Evolutionary conservation across 2,888 invertebrate genomes (phyloP), one percentile per base, ranked within the genome.

Genomic region (Eupithecia exiguata): DNA sequence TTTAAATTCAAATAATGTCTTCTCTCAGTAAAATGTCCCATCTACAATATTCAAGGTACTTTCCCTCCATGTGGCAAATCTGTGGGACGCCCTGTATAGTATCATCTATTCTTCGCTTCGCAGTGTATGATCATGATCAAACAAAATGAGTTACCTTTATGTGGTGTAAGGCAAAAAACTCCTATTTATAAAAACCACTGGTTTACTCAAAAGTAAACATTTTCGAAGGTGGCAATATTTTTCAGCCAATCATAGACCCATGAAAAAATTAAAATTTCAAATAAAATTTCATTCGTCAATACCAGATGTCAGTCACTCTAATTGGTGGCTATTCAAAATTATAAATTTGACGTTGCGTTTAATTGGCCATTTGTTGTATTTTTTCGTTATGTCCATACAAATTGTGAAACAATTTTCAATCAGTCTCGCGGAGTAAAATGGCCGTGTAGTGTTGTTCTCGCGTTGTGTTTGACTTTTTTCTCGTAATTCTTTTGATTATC

Each of bases 381-480:
- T 68, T 72, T 74, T 74, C 66, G 49, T 58, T 73, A 66, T 16
- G 12, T 65, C 35, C 79, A 78, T 79, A n/a, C 38, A 65, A 65
- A n/a, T 38, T 35, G 0, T 21, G 63, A 36, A 65, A n/a, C 63
- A 36, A 65, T 36, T 65, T 65, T 80, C 68, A 68, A 46, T 84
- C 82, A 87, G 86, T 89, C 91, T 92, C 93, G 93, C 93, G 92
- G 92, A 93, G 87, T 91, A 94, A 94, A 93, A 94, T 94, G 94
- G 94, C 93, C 88, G 93, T 89, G 38, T 66, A 89, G 84, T 90
- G 90, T 90, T 92, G 92, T 88, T 86, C 87, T 86, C 86, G 81
- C 86, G 88, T 84, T 86, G 86, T 88, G 85, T 84, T 84, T 88
- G 83, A 84, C 81, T 84, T 75, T 83, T 53, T 86, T 88, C 61